These are phyloP conservation scores for Tetropium fuscum DNA, from an alignment of 2,888 invertebrate genomes.

Conservation along the genomic window DNA sequence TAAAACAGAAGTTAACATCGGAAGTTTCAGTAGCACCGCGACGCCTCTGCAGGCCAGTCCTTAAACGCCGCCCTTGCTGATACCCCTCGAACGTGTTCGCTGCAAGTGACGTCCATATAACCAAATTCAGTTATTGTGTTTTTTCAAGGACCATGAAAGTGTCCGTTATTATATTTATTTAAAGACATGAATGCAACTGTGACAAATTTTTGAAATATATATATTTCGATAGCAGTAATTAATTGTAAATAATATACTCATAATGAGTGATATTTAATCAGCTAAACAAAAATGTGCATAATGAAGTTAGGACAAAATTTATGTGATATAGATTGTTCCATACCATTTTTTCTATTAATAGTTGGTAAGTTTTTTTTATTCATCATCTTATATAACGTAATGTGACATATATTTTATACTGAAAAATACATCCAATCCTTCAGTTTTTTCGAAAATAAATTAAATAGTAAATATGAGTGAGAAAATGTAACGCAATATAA, in stretches of 20 bases:
- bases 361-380: slow-evolving; percentile 23
- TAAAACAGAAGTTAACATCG: slow-evolving; percentile 19
- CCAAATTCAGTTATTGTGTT: neutral
- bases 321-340: neutral
- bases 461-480: too few species aligned
- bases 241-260: neutral
- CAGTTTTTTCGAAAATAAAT: too few species aligned
- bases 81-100: slow-evolving; percentile 9
- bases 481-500: too few species aligned
- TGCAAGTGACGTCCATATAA: neutral
- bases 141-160: neutral
- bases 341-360: neutral
- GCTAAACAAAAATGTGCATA: slow-evolving; percentile 1
- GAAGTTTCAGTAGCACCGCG: slow-evolving; percentile 34
- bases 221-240: neutral
- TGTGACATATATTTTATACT: too few species aligned
- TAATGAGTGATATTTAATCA: slow-evolving; percentile 9
- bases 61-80: slow-evolving; percentile 10
- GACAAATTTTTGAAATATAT: too few species aligned
- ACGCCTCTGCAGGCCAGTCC: slow-evolving; percentile 22
- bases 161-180: neutral
- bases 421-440: too few species aligned
- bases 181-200: neutral
- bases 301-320: slow-evolving; percentile 12
- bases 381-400: too few species aligned